Base-by-base conservation (phyloP, 2,113 vertebrate species). In the Cyphomyrus plagiostoma region DNA sequence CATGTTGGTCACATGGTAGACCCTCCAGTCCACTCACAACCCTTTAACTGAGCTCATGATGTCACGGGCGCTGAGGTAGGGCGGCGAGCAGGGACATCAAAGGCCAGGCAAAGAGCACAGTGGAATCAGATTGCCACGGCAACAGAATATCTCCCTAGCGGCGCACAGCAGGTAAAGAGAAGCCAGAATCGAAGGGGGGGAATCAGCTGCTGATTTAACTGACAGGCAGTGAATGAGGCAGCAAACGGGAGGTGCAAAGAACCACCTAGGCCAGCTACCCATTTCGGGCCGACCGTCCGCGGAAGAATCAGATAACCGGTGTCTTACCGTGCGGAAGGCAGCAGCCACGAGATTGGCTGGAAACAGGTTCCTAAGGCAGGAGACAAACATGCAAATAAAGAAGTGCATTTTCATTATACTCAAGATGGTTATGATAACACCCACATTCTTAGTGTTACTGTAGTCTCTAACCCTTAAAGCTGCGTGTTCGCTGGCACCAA, bases 341-440 rank as follows among this genome's bases (percentile, higher is more conserved):
- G 98, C 98, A 66, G 96, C 96, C 91, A 99, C 97, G 87, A 99
- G 96, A 92, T 99, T 99, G 0, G 98, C 93, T 62, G 98, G 98
- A 93, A 99, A 97, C 92, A 99, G 93, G 93, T 99, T 99, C 95
- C 98, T 99, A 95, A 88, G 88, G 93, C 39, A 89, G 93, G 89
- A 88, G 93, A 91, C 21, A 74, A 77, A 13, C 46, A 66, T 90
- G 6, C n/a, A 17, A 53, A 87, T 35, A 52, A 50, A 53, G 13
- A 19, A 19, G 2, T 30, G 50, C 11, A 49, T 86, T 26, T 26
- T 50, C 10, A 56, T 35, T 56, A 50, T 13, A 56, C n/a, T 3
- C 30, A 3, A 49, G 30, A 3, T 35, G 46, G 46, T 30, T 35
- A 23, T n/a, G 26, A 50, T 39, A 8, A 56, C 30, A 87, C 15